Base-by-base conservation (phyloP, 2,113 vertebrate genomes). In the Cromileptes altivelis region DNA sequence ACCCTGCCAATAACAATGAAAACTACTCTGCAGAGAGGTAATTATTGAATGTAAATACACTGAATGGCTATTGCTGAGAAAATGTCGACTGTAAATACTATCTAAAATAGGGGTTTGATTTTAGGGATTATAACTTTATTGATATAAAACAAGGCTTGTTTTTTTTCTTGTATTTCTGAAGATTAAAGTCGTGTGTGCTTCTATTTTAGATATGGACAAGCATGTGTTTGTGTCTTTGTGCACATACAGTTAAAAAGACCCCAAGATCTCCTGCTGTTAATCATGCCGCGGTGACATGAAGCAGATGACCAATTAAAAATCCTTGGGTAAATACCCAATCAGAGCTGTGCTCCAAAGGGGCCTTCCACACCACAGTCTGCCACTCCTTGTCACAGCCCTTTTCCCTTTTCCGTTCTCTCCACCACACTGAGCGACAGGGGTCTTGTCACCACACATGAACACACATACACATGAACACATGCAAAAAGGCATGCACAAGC, bases 221-320 rank as follows among this genome's bases (percentile, higher is more conserved):
- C 3, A 8, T 47, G 9, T 72, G 74, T 84, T 62, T 80, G 45
- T 73, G 53, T 83, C 40, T 75, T 72, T 83, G 63, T 62, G n/a
- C 53, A 62, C n/a, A 63, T 61, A 17, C 25, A 56, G 73, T 74
- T 85, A 62, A 85, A 90, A 60, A 68, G 56, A 88, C 77, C 74
- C 23, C 8, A 0, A 25, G 68, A 78, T 62, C 69, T 75, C 81
- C 88, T 76, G 80, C 80, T 84, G 91, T 79, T 86, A 82, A 86
- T 85, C 77, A 62, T 53, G 55, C 82, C 64, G 69, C 40, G 72
- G 68, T 82, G 89, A 87, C 78, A 78, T 13, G 37, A 91, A 85
- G 85, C 80, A 85, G 85, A 92, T 86, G 87, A 93, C 89, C 89
- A 93, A 91, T 94, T 94, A 91, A 91, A 91, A 84, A 81, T 84